Conservation (phyloP, 2,797 vertebrate genomes). For the Menidia menidia region DNA sequence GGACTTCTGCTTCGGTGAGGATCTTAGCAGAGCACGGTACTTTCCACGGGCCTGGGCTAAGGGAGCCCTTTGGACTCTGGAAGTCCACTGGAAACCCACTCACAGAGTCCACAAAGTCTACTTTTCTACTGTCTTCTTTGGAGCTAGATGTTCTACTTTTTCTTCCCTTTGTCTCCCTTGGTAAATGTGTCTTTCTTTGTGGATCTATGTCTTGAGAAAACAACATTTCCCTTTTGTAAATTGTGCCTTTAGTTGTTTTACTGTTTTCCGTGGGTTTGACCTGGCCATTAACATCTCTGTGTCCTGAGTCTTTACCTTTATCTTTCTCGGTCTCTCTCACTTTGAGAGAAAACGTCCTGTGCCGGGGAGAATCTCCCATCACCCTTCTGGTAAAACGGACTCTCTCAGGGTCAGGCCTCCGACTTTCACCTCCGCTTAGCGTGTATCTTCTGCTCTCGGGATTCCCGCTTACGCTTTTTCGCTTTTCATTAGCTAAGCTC, state of each 20-base stretch:
- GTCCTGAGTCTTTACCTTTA: conserved; percentile 39
- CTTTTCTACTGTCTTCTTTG: conserved; percentile 51
- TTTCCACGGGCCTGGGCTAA: conserved; percentile 91
- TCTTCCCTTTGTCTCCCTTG: conserved; percentile 44
- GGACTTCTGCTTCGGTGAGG: conserved; percentile 79
- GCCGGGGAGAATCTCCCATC: conserved; percentile 64
- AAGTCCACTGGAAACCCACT: conserved; percentile 59
- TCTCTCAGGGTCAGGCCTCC: conserved; percentile 32
- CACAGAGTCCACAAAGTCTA: conserved; percentile 42
- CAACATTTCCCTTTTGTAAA: conserved; percentile 50
- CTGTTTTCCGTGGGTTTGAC: conserved; percentile 40
- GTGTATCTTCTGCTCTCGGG: conserved; percentile 49
- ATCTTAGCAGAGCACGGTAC: conserved; percentile 86
- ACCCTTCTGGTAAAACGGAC: conserved; percentile 51
- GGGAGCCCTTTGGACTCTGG: conserved; percentile 75
- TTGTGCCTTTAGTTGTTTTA: conserved; percentile 42
- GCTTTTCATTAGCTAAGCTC: conserved; percentile 52
- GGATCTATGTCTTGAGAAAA: conserved; percentile 51
- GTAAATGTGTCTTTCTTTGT: conserved; percentile 35
- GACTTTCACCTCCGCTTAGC: conserved; percentile 41
- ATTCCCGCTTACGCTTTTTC: conserved; percentile 53
- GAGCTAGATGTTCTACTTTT: conserved; percentile 37
- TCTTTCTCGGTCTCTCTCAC: conserved; percentile 46
- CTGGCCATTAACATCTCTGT: conserved; percentile 60
- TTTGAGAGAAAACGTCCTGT: conserved; percentile 23